Conservation (phyloP, 2,888 invertebrate genomes). For the Conomelus anceps region DNA sequence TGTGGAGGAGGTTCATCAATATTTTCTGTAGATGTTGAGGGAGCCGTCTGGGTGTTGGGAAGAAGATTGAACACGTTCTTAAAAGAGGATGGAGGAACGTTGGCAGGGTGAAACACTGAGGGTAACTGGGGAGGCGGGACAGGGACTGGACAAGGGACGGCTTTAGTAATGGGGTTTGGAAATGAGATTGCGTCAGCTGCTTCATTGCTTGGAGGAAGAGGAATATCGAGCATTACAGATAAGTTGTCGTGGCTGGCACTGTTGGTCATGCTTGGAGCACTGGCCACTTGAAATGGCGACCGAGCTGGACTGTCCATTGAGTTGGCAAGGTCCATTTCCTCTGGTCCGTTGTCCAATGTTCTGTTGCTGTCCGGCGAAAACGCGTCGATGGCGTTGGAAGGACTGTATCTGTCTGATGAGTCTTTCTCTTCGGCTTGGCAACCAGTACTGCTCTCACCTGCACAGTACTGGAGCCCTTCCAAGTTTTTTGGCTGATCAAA, state of each 20-base stretch:
- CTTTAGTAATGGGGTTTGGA: not conserved
- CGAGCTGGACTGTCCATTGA: not conserved
- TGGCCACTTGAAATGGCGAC: not conserved
- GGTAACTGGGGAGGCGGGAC: slow-evolving; percentile 18
- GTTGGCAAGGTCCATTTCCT: not conserved
- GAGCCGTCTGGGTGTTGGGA: not conserved
- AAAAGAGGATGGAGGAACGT: slow-evolving; percentile 28
- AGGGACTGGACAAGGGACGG: slow-evolving; percentile 11
- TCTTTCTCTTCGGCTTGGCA: not conserved
- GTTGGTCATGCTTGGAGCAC: not conserved
- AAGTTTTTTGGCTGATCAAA: not conserved
- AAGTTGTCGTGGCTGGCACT: not conserved
- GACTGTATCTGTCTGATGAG: slow-evolving; percentile 22
- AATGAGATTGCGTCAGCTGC: not conserved
- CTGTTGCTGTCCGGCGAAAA: slow-evolving; percentile 13
- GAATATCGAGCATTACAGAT: slow-evolving; percentile 28
- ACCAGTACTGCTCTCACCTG: not conserved
- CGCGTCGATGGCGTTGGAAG: slow-evolving; percentile 19
- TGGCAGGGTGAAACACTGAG: slow-evolving; percentile 6
- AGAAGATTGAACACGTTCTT: slow-evolving; percentile 30
- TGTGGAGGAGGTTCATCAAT: not conserved
- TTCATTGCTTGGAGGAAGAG: slow-evolving; percentile 27
- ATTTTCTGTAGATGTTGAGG: not conserved
- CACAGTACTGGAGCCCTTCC: not conserved
- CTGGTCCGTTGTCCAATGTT: not conserved